Conservation (phyloP, 2,113 vertebrate genomes). For the Elephantulus edwardii region DNA sequence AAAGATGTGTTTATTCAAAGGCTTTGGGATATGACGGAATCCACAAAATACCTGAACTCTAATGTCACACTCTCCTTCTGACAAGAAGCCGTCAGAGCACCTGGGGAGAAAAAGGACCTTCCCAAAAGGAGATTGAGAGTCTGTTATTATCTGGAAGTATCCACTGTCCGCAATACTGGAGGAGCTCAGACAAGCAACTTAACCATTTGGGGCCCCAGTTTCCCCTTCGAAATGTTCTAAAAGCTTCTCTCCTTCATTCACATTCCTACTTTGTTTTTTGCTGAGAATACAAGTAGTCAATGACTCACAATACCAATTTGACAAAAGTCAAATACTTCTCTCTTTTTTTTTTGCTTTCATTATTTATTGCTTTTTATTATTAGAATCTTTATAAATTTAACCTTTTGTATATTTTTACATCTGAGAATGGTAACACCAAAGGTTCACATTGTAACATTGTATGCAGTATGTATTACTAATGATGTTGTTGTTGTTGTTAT, state of each 20-base stretch:
- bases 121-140: not conserved
- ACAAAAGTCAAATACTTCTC: not conserved
- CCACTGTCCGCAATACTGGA: not conserved
- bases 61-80: not conserved
- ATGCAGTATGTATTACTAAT: not conserved
- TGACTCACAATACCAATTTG: not conserved
- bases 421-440: not conserved
- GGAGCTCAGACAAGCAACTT: not conserved
- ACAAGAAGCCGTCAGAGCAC: not conserved
- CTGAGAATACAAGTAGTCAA: not conserved
- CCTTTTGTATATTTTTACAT: not conserved
- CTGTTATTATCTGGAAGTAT: not conserved
- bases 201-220: not conserved
- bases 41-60: not conserved
- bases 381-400: not conserved
- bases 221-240: not conserved
- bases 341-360: not conserved
- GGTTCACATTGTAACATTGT: too few species aligned
- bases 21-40: not conserved
- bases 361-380: not conserved
- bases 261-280: not conserved
- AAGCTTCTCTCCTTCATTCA: not conserved
- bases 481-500: too few species aligned
- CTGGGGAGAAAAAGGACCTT: not conserved
- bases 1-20: constrained; percentile 11